Percentiles rank a stretch among this genome's conserved stretches.
Conservation (phyloP, 2,888 invertebrate genomes). For the Drepanosiphum platanoidis region DNA sequence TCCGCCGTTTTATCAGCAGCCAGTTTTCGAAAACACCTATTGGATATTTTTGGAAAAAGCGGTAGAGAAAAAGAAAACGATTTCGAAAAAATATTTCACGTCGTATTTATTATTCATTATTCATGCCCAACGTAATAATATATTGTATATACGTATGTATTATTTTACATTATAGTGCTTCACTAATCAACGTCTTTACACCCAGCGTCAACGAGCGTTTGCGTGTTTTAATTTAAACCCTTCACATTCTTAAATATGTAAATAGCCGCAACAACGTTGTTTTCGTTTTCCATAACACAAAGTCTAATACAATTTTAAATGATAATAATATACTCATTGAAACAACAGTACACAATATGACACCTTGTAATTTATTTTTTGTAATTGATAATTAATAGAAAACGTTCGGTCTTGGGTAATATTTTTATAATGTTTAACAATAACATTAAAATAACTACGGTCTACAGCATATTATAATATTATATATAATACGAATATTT, state of each 20-base stretch:
- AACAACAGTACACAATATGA: neutral
- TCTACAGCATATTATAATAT: too few relatives aligned
- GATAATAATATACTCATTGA: neutral
- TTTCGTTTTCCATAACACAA: neutral
- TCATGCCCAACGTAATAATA: too few relatives aligned
- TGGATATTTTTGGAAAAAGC: neutral
- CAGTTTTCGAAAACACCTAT: neutral
- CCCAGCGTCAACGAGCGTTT: neutral
- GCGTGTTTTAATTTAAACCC: neutral
- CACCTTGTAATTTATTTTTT: neutral
- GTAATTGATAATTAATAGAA: constrained; percentile 11
- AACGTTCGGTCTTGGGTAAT: constrained; percentile 17
- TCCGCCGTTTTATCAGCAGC: neutral
- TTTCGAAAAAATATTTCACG: neutral
- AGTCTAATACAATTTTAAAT: neutral
- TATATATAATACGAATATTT: too few relatives aligned
- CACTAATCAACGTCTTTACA: neutral
- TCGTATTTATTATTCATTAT: neutral
- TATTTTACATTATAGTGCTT: neutral
- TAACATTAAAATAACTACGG: too few relatives aligned
- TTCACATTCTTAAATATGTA: too few relatives aligned
- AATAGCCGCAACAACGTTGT: too few relatives aligned
- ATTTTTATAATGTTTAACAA: constrained; percentile 9
- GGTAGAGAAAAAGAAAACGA: neutral
- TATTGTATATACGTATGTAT: too few relatives aligned